Base-by-base conservation (phyloP, 2,113 vertebrate genomes). In the Haplochromis vanheusdeni region DNA sequence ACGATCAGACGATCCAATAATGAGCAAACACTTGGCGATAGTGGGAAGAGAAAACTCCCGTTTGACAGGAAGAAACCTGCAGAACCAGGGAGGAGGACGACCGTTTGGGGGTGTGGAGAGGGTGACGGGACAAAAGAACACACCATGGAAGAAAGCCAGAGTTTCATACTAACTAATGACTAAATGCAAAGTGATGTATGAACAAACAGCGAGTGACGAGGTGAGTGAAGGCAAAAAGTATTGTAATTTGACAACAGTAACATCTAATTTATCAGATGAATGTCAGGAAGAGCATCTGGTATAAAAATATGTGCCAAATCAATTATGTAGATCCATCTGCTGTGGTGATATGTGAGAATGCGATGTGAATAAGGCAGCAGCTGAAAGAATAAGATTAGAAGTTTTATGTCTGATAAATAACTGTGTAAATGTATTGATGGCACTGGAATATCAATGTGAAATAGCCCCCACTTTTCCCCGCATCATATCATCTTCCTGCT, bases 241-340 rank as follows among this genome's bases (percentile, higher is more conserved):
- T 68, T 68, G 4, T 6, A 68, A 68, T 68, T 68, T 68, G 35
- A 40, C 62, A 68, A 68, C 62, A 40, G 62, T 68, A 23, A 68
- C 62, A 40, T 68, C 35, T 1, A 68, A 68, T 68, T 68, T 68
- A 68, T 68, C 62, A 68, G 35, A 68, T 68, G 35, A 68, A 68
- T 73, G 68, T 17, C 68, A 73, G 9, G 68, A 73, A 73, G 68
- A 45, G 40, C 68, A 47, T 73, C 68, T 73, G 68, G 2, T 73
- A 17, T 47, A 73, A 17, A 73, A 73, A 73, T 47, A 26, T 47
- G 68, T 17, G 21, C 68, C 68, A 47, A 73, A 73, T 73, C 68
- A 47, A 17, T 28, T 47, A 47, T 73, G 40, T 45, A 16, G 68
- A 17, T 17, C 68, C 68, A 73, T 73, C 40, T 73, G 68, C 21